Evolutionary conservation across 2,888 invertebrate species (phyloP).

Genomic region (Apodemia hepburni): DNA sequence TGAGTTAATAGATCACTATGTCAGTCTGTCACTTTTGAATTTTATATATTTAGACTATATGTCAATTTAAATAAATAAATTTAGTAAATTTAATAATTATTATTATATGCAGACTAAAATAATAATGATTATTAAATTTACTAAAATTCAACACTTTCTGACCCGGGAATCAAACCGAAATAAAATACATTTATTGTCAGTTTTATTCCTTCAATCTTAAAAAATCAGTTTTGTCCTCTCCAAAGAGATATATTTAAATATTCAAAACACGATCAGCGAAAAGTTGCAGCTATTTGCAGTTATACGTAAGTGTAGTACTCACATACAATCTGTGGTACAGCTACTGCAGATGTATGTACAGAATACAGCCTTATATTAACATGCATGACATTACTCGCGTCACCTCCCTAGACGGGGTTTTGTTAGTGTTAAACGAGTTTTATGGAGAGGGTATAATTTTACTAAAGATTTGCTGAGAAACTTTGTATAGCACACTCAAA

Average conservation of each 20-base stretch:
- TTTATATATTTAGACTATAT: no score
- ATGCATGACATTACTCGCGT: conserved; percentile 22
- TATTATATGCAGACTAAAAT: no score
- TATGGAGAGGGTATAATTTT: not conserved
- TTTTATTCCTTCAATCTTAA: no score
- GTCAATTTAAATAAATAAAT: no score
- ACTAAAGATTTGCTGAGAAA: not conserved
- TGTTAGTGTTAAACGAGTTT: not conserved
- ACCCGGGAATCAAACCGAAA: no score
- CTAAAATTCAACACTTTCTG: no score
- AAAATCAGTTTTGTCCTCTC: not conserved
- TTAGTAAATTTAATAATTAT: no score
- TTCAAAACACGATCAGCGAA: conserved; percentile 7
- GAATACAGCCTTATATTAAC: conserved; percentile 23
- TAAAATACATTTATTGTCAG: no score
- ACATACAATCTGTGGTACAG: conserved; percentile 17
- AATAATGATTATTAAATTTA: no score
- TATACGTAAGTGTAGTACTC: conserved; percentile 16
- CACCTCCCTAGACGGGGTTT: not conserved
- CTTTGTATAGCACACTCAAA: not conserved
- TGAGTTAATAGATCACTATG: no score
- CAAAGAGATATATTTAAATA: not conserved
- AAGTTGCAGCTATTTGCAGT: not conserved
- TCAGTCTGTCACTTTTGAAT: no score
- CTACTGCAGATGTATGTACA: no score